phyloP scores from a whole-genome alignment of 2,888 invertebrate genomes.

The Aphodius granarius region DNA sequence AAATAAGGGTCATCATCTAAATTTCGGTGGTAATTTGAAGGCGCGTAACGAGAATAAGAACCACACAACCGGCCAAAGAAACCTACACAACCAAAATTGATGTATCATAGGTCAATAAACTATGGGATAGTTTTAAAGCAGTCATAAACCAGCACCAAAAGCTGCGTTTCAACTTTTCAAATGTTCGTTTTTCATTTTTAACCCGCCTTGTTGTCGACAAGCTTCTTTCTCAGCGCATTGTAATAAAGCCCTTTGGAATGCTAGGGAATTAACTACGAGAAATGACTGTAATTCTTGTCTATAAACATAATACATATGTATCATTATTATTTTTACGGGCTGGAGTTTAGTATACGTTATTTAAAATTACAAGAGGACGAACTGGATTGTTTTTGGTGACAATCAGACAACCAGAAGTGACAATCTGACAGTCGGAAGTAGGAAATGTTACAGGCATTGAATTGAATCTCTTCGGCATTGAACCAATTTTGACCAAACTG shows the following conservation, averaged over 20 bases:
- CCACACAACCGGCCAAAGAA: constrained; percentile 16
- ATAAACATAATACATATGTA: not conserved
- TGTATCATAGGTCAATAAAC: constrained; percentile 40
- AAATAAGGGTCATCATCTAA: constrained; percentile 2
- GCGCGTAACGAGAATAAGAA: not conserved
- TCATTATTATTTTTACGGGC: no score
- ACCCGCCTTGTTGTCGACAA: not conserved
- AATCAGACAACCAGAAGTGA: no score
- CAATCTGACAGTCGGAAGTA: no score
- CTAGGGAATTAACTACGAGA: not conserved
- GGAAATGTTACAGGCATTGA: no score
- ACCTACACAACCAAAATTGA: constrained; percentile 36
- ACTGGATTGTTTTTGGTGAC: no score
- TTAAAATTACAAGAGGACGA: no score
- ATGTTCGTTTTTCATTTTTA: constrained; percentile 6
- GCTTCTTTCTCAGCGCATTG: not conserved
- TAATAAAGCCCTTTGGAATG: not conserved
- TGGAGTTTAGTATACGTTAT: no score
- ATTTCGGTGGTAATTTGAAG: not conserved
- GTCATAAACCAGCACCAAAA: not conserved
- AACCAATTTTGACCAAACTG: no score
- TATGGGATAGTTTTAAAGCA: constrained; percentile 17
- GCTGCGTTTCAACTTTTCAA: not conserved
- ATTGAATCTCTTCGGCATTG: no score
- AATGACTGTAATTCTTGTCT: not conserved